These are phyloP conservation scores for Corythaixoides concolor DNA, from an alignment of 2,113 vertebrate genomes.

Conservation along the genomic window DNA sequence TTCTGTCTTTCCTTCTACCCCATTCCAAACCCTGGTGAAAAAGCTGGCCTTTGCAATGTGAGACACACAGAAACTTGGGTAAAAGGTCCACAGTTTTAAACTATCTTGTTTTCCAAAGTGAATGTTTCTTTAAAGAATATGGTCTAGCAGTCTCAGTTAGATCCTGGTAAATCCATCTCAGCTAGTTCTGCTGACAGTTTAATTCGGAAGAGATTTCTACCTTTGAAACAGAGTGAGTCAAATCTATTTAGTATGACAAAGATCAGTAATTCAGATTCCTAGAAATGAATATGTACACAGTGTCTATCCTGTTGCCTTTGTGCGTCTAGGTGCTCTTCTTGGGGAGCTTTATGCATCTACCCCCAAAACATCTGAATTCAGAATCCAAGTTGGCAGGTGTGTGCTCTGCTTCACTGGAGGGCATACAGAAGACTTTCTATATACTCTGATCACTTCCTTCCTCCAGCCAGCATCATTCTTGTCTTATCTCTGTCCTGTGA, in stretches of 20 bases:
- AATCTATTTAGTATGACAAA: background rate
- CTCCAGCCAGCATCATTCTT: background rate
- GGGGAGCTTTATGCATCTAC: background rate
- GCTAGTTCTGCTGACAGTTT: background rate
- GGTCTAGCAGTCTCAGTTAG: fast-evolving
- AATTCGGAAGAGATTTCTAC: background rate
- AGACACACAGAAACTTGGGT: background rate
- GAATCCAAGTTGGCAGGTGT: background rate
- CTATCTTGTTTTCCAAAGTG: background rate
- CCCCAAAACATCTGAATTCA: background rate
- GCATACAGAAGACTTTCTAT: background rate
- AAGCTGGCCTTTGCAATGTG: background rate
- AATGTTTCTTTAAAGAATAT: background rate
- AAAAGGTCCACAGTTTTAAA: background rate
- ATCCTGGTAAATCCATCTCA: background rate
- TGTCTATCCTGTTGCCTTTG: background rate
- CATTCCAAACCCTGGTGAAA: background rate
- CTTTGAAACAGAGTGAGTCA: background rate
- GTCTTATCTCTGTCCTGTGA: background rate
- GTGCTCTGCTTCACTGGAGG: background rate
- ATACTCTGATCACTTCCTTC: background rate
- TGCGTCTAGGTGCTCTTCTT: background rate
- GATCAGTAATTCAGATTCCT: background rate
- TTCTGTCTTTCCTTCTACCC: background rate
- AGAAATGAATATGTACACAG: background rate